phyloP scores from a whole-genome alignment of 2,888 invertebrate species.

The Hypomecis punctinalis region DNA sequence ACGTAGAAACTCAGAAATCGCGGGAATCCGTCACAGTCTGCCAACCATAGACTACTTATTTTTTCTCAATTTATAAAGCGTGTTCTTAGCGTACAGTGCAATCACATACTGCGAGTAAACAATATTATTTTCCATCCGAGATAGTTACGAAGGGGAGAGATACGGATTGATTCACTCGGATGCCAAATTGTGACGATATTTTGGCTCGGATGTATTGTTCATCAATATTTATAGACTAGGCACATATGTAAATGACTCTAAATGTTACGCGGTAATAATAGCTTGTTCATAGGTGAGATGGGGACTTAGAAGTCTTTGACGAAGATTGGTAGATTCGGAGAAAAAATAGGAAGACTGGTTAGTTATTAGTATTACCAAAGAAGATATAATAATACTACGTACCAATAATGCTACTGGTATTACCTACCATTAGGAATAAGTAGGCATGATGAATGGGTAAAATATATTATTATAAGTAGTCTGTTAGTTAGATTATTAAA shows the following conservation, averaged over 20 bases:
- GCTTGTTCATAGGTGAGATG: not conserved
- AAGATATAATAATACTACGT: too few species aligned
- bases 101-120: conserved; percentile 36
- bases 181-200: conserved; percentile 29
- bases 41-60: conserved; percentile 27
- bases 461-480: too few species aligned
- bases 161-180: conserved; percentile 19
- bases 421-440: too few species aligned
- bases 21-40: conserved; percentile 29
- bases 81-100: conserved; percentile 36
- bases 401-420: too few species aligned
- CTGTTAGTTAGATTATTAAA: too few species aligned
- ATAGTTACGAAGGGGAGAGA: conserved; percentile 18
- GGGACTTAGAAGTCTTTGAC: not conserved
- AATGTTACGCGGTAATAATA: conserved; percentile 9
- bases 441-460: too few species aligned
- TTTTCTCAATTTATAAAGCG: conserved; percentile 27
- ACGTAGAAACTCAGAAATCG: conserved; percentile 22
- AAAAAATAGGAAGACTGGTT: too few species aligned
- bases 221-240: conserved; percentile 14
- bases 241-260: conserved; percentile 7
- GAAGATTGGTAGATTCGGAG: too few species aligned
- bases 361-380: too few species aligned
- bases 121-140: conserved; percentile 37
- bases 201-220: conserved; percentile 15